These are phyloP conservation scores for Girardinus metallicus DNA, from an alignment of 2,797 vertebrate species.

Conservation along the genomic window DNA sequence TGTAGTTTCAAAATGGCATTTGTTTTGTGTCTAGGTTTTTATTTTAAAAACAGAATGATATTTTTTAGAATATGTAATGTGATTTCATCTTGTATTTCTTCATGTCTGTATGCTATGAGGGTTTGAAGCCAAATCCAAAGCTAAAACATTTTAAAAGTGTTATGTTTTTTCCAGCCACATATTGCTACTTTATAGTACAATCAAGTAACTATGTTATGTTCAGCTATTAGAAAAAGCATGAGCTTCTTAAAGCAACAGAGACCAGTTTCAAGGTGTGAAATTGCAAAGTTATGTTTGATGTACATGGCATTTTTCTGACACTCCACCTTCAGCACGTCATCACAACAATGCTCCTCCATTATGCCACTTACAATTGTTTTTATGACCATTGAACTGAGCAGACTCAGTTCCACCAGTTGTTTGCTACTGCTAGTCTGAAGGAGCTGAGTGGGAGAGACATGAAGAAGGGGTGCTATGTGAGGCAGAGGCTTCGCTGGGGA, in stretches of 20 bases:
- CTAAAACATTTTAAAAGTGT: too few species aligned
- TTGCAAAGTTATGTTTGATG: too few species aligned
- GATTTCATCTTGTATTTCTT: not conserved
- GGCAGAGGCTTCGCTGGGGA: too few species aligned
- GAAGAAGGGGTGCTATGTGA: not conserved
- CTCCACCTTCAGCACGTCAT: too few species aligned
- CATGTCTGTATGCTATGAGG: not conserved
- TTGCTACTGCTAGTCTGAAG: not conserved
- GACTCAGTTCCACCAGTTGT: not conserved
- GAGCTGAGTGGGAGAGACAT: too few species aligned
- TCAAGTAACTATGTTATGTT: not conserved
- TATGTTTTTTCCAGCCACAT: not conserved
- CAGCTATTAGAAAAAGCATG: too few species aligned
- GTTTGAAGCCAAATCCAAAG: not conserved
- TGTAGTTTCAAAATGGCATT: not conserved
- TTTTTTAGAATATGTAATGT: not conserved
- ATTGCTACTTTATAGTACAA: not conserved
- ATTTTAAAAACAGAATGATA: not conserved
- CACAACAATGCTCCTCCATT: too few species aligned
- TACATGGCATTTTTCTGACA: too few species aligned
- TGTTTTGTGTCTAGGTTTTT: not conserved
- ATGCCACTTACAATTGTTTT: not conserved
- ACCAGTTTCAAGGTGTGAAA: too few species aligned
- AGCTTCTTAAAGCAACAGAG: too few species aligned
- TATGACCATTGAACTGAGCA: not conserved